These are phyloP conservation scores for Pseudotriccus pelzelni DNA, from an alignment of 2,797 vertebrate species.

Conservation along the genomic window DNA sequence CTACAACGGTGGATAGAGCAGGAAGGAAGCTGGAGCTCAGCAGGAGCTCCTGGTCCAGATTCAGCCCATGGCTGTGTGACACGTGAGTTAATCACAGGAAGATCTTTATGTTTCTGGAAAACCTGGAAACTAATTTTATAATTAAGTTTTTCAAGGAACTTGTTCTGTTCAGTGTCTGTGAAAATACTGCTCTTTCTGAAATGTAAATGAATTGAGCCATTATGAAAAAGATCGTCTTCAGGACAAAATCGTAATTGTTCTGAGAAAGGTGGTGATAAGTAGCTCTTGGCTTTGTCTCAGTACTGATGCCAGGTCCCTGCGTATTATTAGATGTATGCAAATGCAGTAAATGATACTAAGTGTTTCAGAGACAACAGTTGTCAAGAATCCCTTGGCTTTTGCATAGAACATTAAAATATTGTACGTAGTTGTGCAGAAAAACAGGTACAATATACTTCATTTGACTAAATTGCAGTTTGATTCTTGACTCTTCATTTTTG, in stretches of 20 bases:
- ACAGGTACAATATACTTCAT: background rate
- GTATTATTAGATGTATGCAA: background rate
- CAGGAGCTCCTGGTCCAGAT: background rate
- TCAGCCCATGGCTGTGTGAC: background rate
- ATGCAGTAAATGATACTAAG: background rate
- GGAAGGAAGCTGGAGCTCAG: background rate
- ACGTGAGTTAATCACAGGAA: background rate
- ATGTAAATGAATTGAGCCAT: background rate
- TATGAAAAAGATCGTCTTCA: background rate
- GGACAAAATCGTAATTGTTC: background rate
- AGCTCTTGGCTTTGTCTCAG: background rate
- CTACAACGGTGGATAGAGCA: background rate
- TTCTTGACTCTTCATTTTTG: constrained; percentile 11
- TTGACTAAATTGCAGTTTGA: background rate
- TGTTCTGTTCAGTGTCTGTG: background rate
- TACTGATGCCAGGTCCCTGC: background rate
- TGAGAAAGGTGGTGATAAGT: background rate
- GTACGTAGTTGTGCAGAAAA: background rate
- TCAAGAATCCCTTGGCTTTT: background rate
- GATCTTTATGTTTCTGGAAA: background rate
- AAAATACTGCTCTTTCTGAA: background rate
- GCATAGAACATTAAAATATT: background rate
- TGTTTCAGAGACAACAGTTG: background rate
- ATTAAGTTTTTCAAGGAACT: background rate
- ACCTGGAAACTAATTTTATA: background rate